Conservation (phyloP, 1,140 invertebrate genomes). For the Ostrea edulis region DNA sequence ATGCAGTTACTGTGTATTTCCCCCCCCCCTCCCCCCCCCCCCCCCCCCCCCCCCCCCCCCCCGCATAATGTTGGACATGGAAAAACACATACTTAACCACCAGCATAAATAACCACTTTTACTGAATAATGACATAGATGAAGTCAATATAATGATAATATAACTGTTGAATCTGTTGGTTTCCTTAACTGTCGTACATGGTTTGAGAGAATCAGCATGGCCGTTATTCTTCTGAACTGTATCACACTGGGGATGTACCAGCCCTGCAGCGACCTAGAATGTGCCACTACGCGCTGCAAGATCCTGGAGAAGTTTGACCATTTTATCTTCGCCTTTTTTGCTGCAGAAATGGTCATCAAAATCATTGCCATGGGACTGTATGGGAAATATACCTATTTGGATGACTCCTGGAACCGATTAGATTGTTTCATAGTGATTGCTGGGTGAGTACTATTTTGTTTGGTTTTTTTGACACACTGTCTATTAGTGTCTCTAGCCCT, state of each 20-base stretch:
- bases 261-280: conserved; percentile 92
- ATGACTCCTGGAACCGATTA: conserved; percentile 98
- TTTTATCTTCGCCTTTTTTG: conserved; percentile 98
- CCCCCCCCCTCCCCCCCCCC: too few species aligned
- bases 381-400: conserved; percentile 95
- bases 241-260: conserved; percentile 99
- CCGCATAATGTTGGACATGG: too few species aligned
- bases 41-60: too few species aligned
- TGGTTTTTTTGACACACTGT: background rate
- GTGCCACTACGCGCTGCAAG: conserved; percentile 93
- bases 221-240: conserved; percentile 99
- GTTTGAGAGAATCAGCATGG: conserved; percentile 99
- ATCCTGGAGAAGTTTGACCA: conserved; percentile 98
- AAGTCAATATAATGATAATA: too few species aligned
- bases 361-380: conserved; percentile 99
- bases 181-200: conserved; percentile 86
- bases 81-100: too few species aligned
- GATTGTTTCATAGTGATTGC: conserved; percentile 99
- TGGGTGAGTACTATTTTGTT: conserved; percentile 85
- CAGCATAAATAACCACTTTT: too few species aligned
- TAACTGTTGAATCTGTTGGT: background rate
- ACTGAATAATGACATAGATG: too few species aligned
- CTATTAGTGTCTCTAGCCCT: conserved; percentile 26
- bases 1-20: too few species aligned
- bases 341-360: conserved; percentile 93